Evolutionary conservation across 2,113 vertebrate species (phyloP), one percentile per base, ranked within the genome.

Genomic region (Telmatochromis bifrenatus): DNA sequence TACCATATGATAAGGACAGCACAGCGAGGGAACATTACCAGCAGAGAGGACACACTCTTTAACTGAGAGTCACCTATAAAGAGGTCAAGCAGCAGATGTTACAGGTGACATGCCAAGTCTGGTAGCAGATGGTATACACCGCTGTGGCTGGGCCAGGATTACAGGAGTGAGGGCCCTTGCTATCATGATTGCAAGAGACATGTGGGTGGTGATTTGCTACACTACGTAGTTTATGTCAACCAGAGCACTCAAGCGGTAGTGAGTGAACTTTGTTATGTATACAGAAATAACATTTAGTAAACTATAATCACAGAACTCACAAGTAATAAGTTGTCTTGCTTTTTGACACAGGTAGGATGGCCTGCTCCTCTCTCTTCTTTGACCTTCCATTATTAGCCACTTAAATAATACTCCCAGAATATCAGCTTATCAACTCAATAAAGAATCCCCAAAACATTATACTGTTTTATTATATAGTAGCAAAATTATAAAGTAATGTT

Each of bases 11-110:
- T 79, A 73, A 26, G 60, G 19, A 65, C 42, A 65, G 62, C 49
- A 58, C 89, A 26, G 82, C 60, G 7, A 75, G 83, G 51, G 82
- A 37, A 33, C 33, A 14, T 15, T 81, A 55, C 54, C 82, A 85
- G 65, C 88, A 91, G 58, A 90, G 92, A 90, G 77, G 90, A 87
- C 84, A 87, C 81, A 88, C 87, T 90, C 79, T 90, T 88, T 87
- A 85, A 58, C 91, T 77, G 68, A 83, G 89, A 89, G 88, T 93
- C 89, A 90, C 81, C 89, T 7, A 42, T 80, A 49, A 90, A 88
- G 56, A 87, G 88, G 60, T 90, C 80, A 86, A 75, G 85, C 68
- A 82, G 87, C 91, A 95, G 93, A 93, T 95, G 93, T 91, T 92
- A 37, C 84, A 87, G 89, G 87, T 91, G 90, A 92, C 65, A 15